Percentiles rank a stretch among this genome's conserved stretches.
Evolutionary conservation across 2,113 vertebrate species (phyloP).

Genomic region (Amphilophus citrinellus): DNA sequence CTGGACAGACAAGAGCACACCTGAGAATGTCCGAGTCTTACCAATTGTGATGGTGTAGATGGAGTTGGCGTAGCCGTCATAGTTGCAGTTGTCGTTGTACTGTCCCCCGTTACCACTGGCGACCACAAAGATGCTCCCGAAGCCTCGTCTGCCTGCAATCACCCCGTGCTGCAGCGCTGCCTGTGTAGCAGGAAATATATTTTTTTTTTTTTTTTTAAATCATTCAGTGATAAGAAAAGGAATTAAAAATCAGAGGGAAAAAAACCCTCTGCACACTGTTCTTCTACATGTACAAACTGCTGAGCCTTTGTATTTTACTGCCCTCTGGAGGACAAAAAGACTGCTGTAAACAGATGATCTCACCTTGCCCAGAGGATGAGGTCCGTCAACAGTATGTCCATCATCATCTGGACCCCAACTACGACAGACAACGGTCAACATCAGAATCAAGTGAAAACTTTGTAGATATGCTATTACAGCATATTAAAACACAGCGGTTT

Average conservation of each 20-base stretch:
- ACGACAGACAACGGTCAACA: slow-evolving; percentile 21
- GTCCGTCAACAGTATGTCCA: slow-evolving; percentile 95
- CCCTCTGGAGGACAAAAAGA: slow-evolving; percentile 65
- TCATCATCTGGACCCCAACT: slow-evolving; percentile 99
- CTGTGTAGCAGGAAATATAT: slow-evolving; percentile 67
- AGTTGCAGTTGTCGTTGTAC: slow-evolving; percentile 96
- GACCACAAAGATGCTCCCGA: slow-evolving; percentile 97
- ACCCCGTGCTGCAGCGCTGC: slow-evolving; percentile 96
- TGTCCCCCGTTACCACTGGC: slow-evolving; percentile 97
- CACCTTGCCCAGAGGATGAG: slow-evolving; percentile 96
- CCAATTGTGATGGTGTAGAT: slow-evolving; percentile 98
- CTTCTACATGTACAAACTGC: not conserved
- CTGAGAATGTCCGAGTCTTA: slow-evolving; percentile 59
- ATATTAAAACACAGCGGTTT: not conserved
- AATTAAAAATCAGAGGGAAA: not conserved
- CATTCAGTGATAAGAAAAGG: not conserved
- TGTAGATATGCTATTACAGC: not conserved
- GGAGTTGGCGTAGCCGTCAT: slow-evolving; percentile 97
- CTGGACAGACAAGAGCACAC: not conserved
- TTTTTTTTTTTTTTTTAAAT: no score
- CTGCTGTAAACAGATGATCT: not conserved
- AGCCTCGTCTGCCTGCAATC: slow-evolving; percentile 91
- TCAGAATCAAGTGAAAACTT: not conserved
- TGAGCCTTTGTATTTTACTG: slow-evolving; percentile 19
- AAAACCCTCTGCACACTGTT: not conserved